Conservation (phyloP, 2,888 invertebrate genomes). For the Cabera pusaria region DNA sequence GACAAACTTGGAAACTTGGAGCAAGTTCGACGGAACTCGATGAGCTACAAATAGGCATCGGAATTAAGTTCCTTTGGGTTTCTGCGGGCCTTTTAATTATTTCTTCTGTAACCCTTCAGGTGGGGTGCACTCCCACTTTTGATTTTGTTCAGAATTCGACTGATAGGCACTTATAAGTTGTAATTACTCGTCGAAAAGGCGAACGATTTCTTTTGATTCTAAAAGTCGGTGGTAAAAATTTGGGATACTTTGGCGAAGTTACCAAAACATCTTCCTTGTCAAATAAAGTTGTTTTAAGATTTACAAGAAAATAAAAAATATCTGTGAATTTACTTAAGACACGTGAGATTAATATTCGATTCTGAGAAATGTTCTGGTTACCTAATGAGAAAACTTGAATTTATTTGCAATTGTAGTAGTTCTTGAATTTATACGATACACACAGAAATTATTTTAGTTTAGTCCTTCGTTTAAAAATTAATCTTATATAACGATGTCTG, state of each 20-base stretch:
- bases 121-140: slow-evolving; percentile 50
- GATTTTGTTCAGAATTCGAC: slow-evolving; percentile 50
- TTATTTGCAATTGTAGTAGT: no score
- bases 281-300: no score
- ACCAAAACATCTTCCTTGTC: no score
- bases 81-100: slow-evolving; percentile 81
- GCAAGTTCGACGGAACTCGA: slow-evolving; percentile 58
- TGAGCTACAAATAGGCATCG: slow-evolving; percentile 80
- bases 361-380: no score
- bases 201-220: slow-evolving; percentile 21
- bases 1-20: slow-evolving; percentile 49
- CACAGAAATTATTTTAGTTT: no score
- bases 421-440: no score
- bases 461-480: no score
- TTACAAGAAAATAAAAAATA: no score
- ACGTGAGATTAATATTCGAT: no score
- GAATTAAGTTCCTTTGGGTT: slow-evolving; percentile 74
- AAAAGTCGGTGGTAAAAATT: slow-evolving; percentile 22
- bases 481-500: no score
- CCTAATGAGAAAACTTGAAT: no score
- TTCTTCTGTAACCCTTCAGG: slow-evolving; percentile 63
- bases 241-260: slow-evolving; percentile 6
- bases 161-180: slow-evolving; percentile 53
- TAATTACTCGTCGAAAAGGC: slow-evolving; percentile 43
- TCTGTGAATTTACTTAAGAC: no score